Percentiles rank a stretch among this genome's conserved stretches.
phyloP scores from a whole-genome alignment of 2,113 vertebrate species.

The Menura novaehollandiae region DNA sequence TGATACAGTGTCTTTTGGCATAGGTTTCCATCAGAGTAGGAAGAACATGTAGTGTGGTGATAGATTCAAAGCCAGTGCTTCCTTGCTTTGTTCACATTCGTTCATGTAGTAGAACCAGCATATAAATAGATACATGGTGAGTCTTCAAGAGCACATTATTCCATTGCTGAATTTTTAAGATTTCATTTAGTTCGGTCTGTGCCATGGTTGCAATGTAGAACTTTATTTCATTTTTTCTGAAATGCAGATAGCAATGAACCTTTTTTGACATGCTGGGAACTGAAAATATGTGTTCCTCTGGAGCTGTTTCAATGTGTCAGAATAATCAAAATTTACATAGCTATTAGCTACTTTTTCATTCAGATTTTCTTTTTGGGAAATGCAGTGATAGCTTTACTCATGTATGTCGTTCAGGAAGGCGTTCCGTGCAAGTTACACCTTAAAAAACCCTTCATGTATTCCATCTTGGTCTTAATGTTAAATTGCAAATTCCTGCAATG shows the following conservation, averaged over 20 bases:
- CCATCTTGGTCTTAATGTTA: not conserved
- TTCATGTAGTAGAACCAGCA: not conserved
- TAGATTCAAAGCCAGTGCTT: not conserved
- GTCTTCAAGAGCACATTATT: not conserved
- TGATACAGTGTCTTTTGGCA: not conserved
- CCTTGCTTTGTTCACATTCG: not conserved
- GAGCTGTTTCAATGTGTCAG: not conserved
- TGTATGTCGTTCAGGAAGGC: not conserved
- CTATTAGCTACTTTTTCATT: not conserved
- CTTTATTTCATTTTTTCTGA: not conserved
- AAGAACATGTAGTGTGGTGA: not conserved
- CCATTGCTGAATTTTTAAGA: not conserved
- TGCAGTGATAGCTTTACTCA: not conserved
- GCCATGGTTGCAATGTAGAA: not conserved
- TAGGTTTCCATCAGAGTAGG: not conserved
- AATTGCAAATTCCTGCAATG: not conserved
- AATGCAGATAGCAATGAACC: not conserved
- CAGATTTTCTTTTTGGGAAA: not conserved
- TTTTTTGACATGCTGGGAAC: not conserved
- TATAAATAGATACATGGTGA: not conserved
- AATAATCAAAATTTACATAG: not conserved
- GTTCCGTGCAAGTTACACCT: not conserved
- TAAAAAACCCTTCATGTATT: not conserved
- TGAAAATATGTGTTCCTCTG: not conserved
- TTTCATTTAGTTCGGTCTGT: not conserved